These are phyloP conservation scores for Aleiodes testaceus DNA, from an alignment of 2,888 invertebrate species.

Conservation along the genomic window DNA sequence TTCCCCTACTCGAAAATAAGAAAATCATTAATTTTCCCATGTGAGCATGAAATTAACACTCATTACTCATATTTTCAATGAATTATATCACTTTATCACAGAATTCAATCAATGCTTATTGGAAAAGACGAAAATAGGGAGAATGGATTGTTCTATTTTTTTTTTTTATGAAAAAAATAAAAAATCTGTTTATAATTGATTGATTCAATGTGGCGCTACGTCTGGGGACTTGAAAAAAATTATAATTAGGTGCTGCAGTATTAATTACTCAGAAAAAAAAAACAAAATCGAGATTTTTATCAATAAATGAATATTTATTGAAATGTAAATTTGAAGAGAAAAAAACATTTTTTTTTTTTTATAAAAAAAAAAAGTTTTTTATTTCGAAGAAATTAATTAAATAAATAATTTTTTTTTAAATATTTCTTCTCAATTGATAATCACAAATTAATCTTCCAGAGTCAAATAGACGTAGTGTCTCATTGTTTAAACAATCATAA, in stretches of 20 bases:
- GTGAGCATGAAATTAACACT: no score
- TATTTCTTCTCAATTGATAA: slow-evolving; percentile 17
- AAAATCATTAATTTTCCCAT: no score
- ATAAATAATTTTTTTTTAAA: neutral
- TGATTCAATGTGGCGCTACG: slow-evolving; percentile 62
- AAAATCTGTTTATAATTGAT: slow-evolving; percentile 62
- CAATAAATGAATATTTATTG: no score
- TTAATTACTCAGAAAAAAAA: neutral
- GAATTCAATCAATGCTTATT: slow-evolving; percentile 41
- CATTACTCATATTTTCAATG: no score
- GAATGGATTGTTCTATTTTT: slow-evolving; percentile 63
- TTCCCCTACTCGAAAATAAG: no score
- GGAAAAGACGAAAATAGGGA: slow-evolving; percentile 57
- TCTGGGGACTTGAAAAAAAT: slow-evolving; percentile 19
- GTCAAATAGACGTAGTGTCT: slow-evolving; percentile 53
- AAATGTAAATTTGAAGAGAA: no score
- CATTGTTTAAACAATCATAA: slow-evolving; percentile 61
- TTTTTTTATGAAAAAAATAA: slow-evolving; percentile 43
- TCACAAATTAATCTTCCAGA: slow-evolving; percentile 30
- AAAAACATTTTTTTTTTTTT: no score
- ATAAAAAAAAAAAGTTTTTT: no score
- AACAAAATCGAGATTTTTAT: neutral
- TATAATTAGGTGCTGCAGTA: neutral
- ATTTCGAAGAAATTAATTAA: neutral
- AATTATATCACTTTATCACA: no score